Conservation (phyloP, 2,888 invertebrate genomes). For the Cryptocephalus moraei region DNA sequence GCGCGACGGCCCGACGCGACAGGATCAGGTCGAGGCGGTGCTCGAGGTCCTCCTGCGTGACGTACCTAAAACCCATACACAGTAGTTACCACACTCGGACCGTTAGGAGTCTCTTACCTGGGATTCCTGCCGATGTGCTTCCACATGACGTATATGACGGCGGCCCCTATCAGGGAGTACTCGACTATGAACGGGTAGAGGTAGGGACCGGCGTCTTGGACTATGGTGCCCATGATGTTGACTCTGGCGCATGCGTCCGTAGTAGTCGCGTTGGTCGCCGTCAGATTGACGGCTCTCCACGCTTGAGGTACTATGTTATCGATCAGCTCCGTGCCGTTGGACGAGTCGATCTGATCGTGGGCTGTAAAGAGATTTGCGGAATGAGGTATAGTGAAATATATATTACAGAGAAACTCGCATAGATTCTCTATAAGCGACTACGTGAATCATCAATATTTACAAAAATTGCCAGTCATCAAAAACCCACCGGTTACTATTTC, state of each 20-base stretch:
- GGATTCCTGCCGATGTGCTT: conserved; percentile 85
- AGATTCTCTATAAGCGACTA: too few species aligned
- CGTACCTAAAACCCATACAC: conserved; percentile 37
- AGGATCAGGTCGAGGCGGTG: conserved; percentile 81
- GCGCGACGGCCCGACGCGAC: conserved; percentile 74
- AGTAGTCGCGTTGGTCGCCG: conserved; percentile 25
- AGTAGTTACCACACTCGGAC: too few species aligned
- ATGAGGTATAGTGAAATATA: too few species aligned
- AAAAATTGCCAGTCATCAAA: too few species aligned
- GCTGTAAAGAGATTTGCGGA: too few species aligned
- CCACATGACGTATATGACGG: conserved; percentile 95
- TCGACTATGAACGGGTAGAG: conserved; percentile 93
- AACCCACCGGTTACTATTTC: too few species aligned
- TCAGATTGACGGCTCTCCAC: conserved; percentile 20
- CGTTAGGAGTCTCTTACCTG: conserved; percentile 45
- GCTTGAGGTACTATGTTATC: conserved; percentile 32
- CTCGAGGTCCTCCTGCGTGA: conserved; percentile 75
- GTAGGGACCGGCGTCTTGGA: conserved; percentile 87
- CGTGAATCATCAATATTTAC: too few species aligned
- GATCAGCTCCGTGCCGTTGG: conserved; percentile 27
- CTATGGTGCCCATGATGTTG: conserved; percentile 87
- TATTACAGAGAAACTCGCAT: too few species aligned
- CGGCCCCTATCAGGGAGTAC: conserved; percentile 89
- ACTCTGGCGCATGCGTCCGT: conserved; percentile 65
- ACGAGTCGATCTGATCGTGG: conserved; percentile 20